Evolutionary conservation across 2,888 invertebrate genomes (phyloP).

Genomic region (Synanthedon myopaeformis): DNA sequence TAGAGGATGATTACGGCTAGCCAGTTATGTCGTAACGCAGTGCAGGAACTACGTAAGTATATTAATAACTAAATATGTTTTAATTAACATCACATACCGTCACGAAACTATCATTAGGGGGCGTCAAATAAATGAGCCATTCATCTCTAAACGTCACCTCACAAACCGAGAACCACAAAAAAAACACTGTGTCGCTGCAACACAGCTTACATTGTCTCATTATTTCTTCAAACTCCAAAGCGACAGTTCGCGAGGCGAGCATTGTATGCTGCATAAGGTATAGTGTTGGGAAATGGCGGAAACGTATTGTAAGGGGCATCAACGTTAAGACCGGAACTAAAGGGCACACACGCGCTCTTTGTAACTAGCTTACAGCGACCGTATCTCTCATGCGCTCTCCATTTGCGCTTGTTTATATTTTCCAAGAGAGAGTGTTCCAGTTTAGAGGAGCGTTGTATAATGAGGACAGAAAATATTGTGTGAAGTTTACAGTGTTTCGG

Average conservation of each 20-base stretch:
- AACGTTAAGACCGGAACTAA: background rate
- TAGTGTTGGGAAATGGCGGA: slow-evolving; percentile 14
- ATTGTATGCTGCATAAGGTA: slow-evolving; percentile 40
- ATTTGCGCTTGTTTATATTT: background rate
- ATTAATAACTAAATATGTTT: slow-evolving; percentile 4
- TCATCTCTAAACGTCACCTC: slow-evolving; percentile 4
- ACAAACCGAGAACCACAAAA: background rate
- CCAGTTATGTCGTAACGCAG: too few species aligned
- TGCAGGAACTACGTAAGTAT: too few species aligned
- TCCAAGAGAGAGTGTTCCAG: background rate
- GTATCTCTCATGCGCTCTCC: background rate
- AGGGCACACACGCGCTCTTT: background rate
- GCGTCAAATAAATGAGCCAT: slow-evolving; percentile 17
- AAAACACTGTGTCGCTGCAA: slow-evolving; percentile 6
- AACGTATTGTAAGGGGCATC: background rate
- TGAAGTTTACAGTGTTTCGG: slow-evolving; percentile 1
- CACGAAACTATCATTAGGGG: slow-evolving; percentile 31
- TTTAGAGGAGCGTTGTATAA: slow-evolving; percentile 15
- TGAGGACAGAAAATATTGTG: background rate
- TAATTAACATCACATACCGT: slow-evolving; percentile 9
- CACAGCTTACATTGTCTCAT: slow-evolving; percentile 30
- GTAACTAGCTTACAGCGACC: background rate
- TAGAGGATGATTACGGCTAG: too few species aligned
- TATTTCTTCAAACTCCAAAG: slow-evolving; percentile 13
- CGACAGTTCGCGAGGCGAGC: slow-evolving; percentile 24